Base-by-base conservation (phyloP, 2,113 vertebrate species). In the Formicarius rufipectus region DNA sequence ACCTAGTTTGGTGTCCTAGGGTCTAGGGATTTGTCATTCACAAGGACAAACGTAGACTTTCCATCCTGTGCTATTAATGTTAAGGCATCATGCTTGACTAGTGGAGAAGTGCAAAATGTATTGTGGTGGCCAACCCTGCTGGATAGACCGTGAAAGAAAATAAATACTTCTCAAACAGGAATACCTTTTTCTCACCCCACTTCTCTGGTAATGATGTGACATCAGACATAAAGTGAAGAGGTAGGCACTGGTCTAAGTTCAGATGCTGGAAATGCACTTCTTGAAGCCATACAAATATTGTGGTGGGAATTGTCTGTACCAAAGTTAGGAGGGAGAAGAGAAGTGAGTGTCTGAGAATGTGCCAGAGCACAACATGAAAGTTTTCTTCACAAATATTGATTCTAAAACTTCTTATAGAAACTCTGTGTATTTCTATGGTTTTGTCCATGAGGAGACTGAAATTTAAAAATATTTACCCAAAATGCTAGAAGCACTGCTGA, bases 1-100 rank as follows among this genome's bases (percentile, higher is more conserved):
- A 45, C 67, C 56, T 90, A 45, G 44, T 68, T 72, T 75, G 83
- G 56, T 93, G 83, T 90, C 84, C 84, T 87, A 53, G 69, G 84
- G 90, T 63, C 60, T 68, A 49, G 58, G 73, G 50, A 76, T 94
- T 90, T 76, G 62, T 95, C 84, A 93, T 92, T 96, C 83, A 72
- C 85, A 96, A 95, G 95, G 92, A 79, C 93, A 56, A 96, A 71
- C 1, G 53, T 13, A 40, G 72, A 75, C 80, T 93, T 81, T 93
- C 52, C 56, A 39, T 88, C 69, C 90, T 68, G 40, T 84, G 62
- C 92, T 93, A 20, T 87, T 94, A 77, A 92, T 78, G 66, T 78
- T 84, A 64, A 86, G n/a, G 60, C 56, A 93, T 62, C 60, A 69
- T 64, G 92, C 93, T 94, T 97, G 93, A 75, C 88, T 64, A 31